Conservation (phyloP, 1,140 invertebrate species). For the Dreissena rostriformis region DNA sequence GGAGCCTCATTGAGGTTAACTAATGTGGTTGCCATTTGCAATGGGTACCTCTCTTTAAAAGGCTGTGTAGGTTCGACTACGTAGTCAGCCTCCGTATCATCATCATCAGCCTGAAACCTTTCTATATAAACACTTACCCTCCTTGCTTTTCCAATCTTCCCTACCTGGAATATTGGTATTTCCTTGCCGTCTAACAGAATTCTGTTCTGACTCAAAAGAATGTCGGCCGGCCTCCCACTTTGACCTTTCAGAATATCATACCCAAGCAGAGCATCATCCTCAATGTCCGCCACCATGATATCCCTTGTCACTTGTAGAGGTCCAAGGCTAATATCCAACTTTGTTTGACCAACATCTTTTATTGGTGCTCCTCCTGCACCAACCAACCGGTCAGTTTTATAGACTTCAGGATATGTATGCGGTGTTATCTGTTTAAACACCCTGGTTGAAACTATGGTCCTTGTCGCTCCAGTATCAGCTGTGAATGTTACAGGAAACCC, state of each 20-base stretch:
- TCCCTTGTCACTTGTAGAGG: not conserved
- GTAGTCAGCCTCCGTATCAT: not conserved
- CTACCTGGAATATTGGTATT: not conserved
- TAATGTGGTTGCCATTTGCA: not conserved
- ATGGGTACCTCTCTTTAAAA: slow-evolving; percentile 18
- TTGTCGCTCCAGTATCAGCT: slow-evolving; percentile 8
- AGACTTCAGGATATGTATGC: too few species aligned
- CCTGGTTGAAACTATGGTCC: slow-evolving; percentile 18
- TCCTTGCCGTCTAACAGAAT: not conserved
- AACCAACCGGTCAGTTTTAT: not conserved
- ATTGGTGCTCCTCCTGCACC: slow-evolving; percentile 4
- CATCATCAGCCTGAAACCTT: slow-evolving; percentile 6
- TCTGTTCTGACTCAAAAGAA: not conserved
- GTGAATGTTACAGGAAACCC: not conserved
- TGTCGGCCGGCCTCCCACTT: not conserved
- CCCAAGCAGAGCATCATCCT: too few species aligned
- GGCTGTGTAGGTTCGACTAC: slow-evolving; percentile 1
- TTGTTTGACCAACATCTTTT: not conserved
- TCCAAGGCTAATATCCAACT: not conserved
- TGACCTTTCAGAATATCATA: too few species aligned
- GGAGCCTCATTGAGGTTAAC: not conserved
- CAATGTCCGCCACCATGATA: not conserved
- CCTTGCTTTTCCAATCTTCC: not conserved
- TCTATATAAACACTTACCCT: slow-evolving; percentile 6
- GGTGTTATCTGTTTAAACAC: not conserved